phyloP scores from a whole-genome alignment of 2,797 vertebrate species.

The Poecilia wingei region DNA sequence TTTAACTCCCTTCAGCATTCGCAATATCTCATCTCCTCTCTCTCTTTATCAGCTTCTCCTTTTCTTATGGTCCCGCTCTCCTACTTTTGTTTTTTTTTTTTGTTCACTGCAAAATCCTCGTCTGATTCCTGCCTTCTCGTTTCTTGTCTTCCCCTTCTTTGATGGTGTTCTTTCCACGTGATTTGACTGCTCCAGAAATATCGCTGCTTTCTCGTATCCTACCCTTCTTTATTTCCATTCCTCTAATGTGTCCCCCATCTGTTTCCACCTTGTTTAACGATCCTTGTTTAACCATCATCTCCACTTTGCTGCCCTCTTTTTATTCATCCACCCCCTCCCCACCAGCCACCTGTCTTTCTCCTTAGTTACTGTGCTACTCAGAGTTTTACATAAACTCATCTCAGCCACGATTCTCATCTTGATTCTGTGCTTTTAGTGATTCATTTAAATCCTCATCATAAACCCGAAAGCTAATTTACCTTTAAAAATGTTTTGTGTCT shows the following conservation, averaged over 20 bases:
- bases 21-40: conserved; percentile 14
- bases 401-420: not conserved
- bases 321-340: conserved; percentile 8
- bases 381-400: not conserved
- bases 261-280: conserved; percentile 23
- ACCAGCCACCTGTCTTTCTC: conserved; percentile 2
- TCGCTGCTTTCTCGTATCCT: conserved; percentile 7
- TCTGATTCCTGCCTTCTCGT: not conserved
- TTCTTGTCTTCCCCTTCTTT: conserved; percentile 4
- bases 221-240: not conserved
- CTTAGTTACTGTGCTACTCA: not conserved
- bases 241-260: conserved; percentile 1
- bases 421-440: not conserved
- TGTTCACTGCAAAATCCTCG: not conserved
- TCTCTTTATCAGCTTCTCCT: conserved; percentile 2
- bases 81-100: not conserved
- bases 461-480: not conserved
- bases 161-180: conserved; percentile 1
- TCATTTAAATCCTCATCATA: not conserved
- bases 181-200: conserved; percentile 1
- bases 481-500: not conserved
- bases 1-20: conserved; percentile 34
- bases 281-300: not conserved
- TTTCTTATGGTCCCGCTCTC: conserved; percentile 2
- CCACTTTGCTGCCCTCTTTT: conserved; percentile 3